phyloP scores from a whole-genome alignment of 2,888 invertebrate species.

The Bellardia pandia region DNA sequence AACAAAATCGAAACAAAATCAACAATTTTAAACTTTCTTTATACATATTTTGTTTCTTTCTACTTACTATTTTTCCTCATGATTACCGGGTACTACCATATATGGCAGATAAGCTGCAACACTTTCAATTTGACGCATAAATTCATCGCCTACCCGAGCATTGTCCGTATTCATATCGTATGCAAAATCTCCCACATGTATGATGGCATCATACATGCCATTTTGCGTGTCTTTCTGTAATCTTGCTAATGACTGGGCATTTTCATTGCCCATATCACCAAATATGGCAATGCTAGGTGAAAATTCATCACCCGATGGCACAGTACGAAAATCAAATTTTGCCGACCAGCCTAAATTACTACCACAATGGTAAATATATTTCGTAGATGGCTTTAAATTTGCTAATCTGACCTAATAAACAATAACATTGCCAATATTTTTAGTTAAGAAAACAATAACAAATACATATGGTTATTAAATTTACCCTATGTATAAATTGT shows the following conservation, averaged over 20 bases:
- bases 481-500: constrained; percentile 90
- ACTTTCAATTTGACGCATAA: constrained; percentile 96
- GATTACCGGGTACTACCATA: constrained; percentile 96
- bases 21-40: neutral
- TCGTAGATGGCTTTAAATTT: constrained; percentile 87
- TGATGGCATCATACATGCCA: constrained; percentile 92
- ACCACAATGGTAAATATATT: constrained; percentile 93
- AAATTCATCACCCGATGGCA: constrained; percentile 88
- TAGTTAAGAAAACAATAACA: constrained; percentile 26
- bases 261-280: constrained; percentile 97
- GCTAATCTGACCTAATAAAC: constrained; percentile 62
- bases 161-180: constrained; percentile 95
- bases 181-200: constrained; percentile 98
- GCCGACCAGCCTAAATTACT: constrained; percentile 93
- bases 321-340: constrained; percentile 90
- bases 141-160: constrained; percentile 94
- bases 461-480: neutral
- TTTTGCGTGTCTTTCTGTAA: constrained; percentile 93
- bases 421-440: constrained; percentile 37
- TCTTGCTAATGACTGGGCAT: constrained; percentile 92
- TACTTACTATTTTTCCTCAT: constrained; percentile 91
- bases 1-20: neutral
- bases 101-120: constrained; percentile 97
- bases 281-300: constrained; percentile 92
- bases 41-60: neutral